These are phyloP conservation scores for Zaprionus bogoriensis DNA, from an alignment of 2,888 invertebrate genomes.

Conservation along the genomic window DNA sequence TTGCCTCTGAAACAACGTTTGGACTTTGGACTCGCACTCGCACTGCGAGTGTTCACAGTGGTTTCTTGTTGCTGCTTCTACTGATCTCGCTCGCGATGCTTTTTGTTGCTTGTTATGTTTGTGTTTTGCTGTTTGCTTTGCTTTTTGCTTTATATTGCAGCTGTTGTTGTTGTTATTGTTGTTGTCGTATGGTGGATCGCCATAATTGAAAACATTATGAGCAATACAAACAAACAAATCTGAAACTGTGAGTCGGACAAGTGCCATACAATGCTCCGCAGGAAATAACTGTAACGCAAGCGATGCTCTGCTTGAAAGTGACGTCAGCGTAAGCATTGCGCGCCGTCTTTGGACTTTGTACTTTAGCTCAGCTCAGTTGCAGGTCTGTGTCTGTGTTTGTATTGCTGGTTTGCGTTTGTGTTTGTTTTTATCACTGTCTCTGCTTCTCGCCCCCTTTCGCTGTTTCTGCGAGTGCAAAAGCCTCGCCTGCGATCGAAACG, in stretches of 20 bases:
- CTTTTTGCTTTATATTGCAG: neutral
- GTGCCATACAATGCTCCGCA: slow-evolving; percentile 37
- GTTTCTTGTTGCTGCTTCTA: slow-evolving; percentile 31
- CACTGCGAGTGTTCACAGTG: slow-evolving; percentile 57
- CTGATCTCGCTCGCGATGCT: slow-evolving; percentile 38
- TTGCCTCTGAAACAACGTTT: slow-evolving; percentile 61
- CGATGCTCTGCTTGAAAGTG: slow-evolving; percentile 32
- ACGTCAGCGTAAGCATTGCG: slow-evolving; percentile 44
- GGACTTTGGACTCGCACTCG: slow-evolving; percentile 74
- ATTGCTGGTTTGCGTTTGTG: neutral
- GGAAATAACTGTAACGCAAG: slow-evolving; percentile 35
- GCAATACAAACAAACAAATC: slow-evolving; percentile 44
- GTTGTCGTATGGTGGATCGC: slow-evolving; percentile 44
- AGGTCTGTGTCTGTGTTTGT: neutral
- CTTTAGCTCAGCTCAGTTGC: slow-evolving; percentile 35
- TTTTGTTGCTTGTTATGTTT: slow-evolving; percentile 45
- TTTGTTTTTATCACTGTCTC: neutral
- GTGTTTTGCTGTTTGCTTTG: slow-evolving; percentile 26
- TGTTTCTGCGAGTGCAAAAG: slow-evolving; percentile 9
- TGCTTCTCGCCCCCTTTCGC: neutral
- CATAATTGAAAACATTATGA: slow-evolving; percentile 51
- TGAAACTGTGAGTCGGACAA: slow-evolving; percentile 35
- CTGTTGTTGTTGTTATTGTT: slow-evolving; percentile 28
- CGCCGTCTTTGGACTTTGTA: slow-evolving; percentile 43
- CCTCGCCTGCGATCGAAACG: slow-evolving; percentile 17